A percentile compares a stretch with the other conserved stretches of the same genome.
phyloP scores from a whole-genome alignment of 2,113 vertebrate genomes.

The Phylloscopus trochiloides region DNA sequence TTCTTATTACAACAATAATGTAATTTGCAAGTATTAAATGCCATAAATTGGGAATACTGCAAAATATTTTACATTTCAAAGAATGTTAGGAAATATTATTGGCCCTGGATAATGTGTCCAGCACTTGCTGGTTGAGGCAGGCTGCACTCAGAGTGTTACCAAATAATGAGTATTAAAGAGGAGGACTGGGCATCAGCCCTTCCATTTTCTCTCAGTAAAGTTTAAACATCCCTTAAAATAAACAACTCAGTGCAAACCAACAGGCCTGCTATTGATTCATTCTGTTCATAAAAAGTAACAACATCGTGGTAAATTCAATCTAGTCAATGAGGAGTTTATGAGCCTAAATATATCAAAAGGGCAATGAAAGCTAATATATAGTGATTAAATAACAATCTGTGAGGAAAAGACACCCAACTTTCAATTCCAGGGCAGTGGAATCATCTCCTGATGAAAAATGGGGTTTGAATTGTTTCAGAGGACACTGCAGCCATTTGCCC shows the following conservation, averaged over 20 bases:
- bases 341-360: slow-evolving; percentile 45
- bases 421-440: neutral
- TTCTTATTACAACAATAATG: neutral
- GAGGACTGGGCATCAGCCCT: neutral
- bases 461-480: neutral
- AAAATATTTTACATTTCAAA: neutral
- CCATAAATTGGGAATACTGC: neutral
- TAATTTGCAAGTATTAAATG: neutral
- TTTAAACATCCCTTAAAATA: slow-evolving; percentile 33
- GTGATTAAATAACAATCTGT: slow-evolving; percentile 41
- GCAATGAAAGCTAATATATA: slow-evolving; percentile 46
- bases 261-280: slow-evolving; percentile 31
- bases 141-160: neutral
- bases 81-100: neutral
- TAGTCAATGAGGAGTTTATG: slow-evolving; percentile 32
- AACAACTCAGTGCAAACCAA: slow-evolving; percentile 6
- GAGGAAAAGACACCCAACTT: slow-evolving; percentile 12
- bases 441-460: neutral
- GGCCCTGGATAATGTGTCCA: neutral
- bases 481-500: neutral
- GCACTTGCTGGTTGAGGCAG: neutral
- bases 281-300: slow-evolving; percentile 48
- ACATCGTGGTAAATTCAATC: slow-evolving; percentile 34
- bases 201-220: slow-evolving; percentile 5
- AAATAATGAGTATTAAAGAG: neutral